A percentile compares a stretch with the other conserved stretches of the same genome.
These are phyloP conservation scores for Belgica antarctica DNA, from an alignment of 2,888 invertebrate genomes.

Conservation along the genomic window DNA sequence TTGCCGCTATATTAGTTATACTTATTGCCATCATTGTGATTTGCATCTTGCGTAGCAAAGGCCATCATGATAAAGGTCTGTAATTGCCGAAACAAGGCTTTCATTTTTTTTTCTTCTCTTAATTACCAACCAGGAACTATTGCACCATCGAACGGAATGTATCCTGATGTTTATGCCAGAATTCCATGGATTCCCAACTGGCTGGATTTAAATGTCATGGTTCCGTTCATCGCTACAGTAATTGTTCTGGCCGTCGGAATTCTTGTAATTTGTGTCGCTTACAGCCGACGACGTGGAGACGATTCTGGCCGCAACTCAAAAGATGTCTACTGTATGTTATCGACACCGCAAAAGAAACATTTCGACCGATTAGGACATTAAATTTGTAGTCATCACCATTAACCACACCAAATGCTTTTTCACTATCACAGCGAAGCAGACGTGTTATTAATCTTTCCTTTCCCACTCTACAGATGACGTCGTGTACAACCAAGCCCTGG, in stretches of 20 bases:
- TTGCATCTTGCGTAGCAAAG: slow-evolving; percentile 83
- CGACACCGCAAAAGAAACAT: background rate
- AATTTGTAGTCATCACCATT: too few relatives aligned
- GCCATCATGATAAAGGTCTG: slow-evolving; percentile 78
- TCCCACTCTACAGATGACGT: slow-evolving; percentile 89
- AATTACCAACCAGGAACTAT: slow-evolving; percentile 59
- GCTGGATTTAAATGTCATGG: slow-evolving; percentile 86
- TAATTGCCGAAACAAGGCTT: slow-evolving; percentile 52
- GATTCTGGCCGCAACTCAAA: slow-evolving; percentile 79
- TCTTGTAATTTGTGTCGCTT: slow-evolving; percentile 84
- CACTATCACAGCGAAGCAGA: too few relatives aligned
- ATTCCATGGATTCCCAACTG: slow-evolving; percentile 78
- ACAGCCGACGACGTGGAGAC: slow-evolving; percentile 76
- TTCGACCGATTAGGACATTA: too few relatives aligned
- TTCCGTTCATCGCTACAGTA: slow-evolving; percentile 84
- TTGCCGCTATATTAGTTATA: slow-evolving; percentile 87
- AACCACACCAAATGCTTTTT: too few relatives aligned
- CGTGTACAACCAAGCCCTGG: slow-evolving; percentile 83
- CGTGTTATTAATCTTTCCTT: too few relatives aligned
- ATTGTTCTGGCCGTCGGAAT: slow-evolving; percentile 88
- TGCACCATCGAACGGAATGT: slow-evolving; percentile 68
- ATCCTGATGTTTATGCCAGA: slow-evolving; percentile 54
- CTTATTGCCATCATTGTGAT: slow-evolving; percentile 91
- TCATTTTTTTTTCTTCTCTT: slow-evolving; percentile 46
- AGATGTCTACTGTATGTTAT: slow-evolving; percentile 71